A percentile compares a stretch with the other conserved stretches of the same genome.
phyloP scores from a whole-genome alignment of 2,113 vertebrate genomes.

The Recurvirostra avosetta region DNA sequence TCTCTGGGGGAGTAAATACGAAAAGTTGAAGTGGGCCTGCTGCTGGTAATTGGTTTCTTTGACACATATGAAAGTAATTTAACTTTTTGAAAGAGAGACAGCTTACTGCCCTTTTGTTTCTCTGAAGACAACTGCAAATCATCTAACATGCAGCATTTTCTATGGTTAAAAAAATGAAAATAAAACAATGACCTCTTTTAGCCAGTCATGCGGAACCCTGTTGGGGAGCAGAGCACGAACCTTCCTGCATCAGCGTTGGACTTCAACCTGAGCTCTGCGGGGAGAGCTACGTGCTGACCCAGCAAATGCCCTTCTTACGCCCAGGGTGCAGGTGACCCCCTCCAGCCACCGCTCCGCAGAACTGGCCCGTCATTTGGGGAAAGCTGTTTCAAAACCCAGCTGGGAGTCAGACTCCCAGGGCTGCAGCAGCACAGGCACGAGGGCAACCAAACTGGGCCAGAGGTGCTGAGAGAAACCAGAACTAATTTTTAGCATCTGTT shows the following conservation, averaged over 20 bases:
- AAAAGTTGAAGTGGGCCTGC: neutral
- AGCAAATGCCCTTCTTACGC: neutral
- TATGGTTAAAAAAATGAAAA: neutral
- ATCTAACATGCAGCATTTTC: conserved; percentile 2
- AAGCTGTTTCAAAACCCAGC: neutral
- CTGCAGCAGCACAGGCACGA: neutral
- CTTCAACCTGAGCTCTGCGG: neutral
- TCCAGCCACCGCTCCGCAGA: neutral
- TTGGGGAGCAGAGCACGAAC: neutral
- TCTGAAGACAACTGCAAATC: conserved; percentile 36
- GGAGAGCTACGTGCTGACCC: neutral
- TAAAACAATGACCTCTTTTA: neutral
- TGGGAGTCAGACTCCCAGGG: neutral
- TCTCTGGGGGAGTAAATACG: neutral
- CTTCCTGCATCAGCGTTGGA: neutral
- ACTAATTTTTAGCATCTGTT: neutral
- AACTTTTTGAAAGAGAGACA: neutral
- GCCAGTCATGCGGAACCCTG: neutral
- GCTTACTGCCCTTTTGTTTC: conserved; percentile 54
- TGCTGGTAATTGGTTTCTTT: conserved; percentile 15
- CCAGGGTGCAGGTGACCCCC: neutral
- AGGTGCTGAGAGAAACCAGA: neutral
- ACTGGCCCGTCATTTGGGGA: accelerated
- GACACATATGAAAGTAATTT: conserved; percentile 51
- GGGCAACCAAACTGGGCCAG: neutral